A percentile compares a stretch with the other conserved stretches of the same genome.
Evolutionary conservation across 2,888 invertebrate genomes (phyloP).

Genomic region (Troides oblongomaculatus): DNA sequence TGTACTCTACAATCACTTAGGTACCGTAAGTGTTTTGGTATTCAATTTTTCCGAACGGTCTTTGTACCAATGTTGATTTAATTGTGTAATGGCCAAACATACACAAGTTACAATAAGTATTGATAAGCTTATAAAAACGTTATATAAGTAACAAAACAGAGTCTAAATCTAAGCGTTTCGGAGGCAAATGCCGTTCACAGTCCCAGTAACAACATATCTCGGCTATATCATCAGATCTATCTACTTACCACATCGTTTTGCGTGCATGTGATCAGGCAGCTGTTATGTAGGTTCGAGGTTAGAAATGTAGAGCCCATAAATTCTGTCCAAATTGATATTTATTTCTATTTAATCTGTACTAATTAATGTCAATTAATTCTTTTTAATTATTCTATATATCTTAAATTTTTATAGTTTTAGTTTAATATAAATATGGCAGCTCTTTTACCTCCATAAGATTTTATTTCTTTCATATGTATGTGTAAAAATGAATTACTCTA

Average conservation of each 20-base stretch:
- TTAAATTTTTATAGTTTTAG: slow-evolving; percentile 19
- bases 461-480: slow-evolving; percentile 39
- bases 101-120: slow-evolving; percentile 38
- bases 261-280: slow-evolving; percentile 66
- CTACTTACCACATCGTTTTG: slow-evolving; percentile 44
- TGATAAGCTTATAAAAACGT: slow-evolving; percentile 36
- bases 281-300: slow-evolving; percentile 58
- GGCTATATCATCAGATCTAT: slow-evolving; percentile 25
- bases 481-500: slow-evolving; percentile 43
- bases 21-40: slow-evolving; percentile 29
- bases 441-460: slow-evolving; percentile 50
- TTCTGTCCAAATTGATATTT: slow-evolving; percentile 33
- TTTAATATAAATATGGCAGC: slow-evolving; percentile 58
- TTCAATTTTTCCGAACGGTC: slow-evolving; percentile 29
- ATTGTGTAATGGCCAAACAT: slow-evolving; percentile 36
- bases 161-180: slow-evolving; percentile 34
- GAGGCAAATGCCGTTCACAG: slow-evolving; percentile 42
- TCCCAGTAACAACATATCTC: slow-evolving; percentile 14
- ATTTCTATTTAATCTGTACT: slow-evolving; percentile 27
- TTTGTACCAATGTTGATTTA: slow-evolving; percentile 29
- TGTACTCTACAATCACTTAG: slow-evolving; percentile 23
- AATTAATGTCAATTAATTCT: slow-evolving; percentile 2
- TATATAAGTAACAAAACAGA: slow-evolving; percentile 28
- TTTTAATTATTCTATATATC: slow-evolving; percentile 9
- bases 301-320: slow-evolving; percentile 48